These are phyloP conservation scores for Austrofundulus limnaeus DNA, from an alignment of 2,113 vertebrate genomes.

Conservation along the genomic window DNA sequence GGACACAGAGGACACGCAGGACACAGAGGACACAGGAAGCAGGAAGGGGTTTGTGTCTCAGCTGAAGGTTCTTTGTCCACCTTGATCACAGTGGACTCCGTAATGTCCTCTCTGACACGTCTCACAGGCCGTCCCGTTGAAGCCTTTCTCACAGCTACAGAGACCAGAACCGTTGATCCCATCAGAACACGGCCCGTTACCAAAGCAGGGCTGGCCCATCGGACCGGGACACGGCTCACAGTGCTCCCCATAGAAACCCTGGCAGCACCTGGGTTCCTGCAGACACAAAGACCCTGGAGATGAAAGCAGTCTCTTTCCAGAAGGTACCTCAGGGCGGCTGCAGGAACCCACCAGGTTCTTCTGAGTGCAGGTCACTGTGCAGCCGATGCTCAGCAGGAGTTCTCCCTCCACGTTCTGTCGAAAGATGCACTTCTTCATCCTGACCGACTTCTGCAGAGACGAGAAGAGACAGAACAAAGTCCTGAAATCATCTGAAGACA, in stretches of 20 bases:
- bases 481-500: no score
- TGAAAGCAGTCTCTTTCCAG: neutral
- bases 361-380: slow-evolving; percentile 76
- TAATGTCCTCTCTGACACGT: slow-evolving; percentile 81
- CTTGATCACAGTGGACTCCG: slow-evolving; percentile 88
- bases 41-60: neutral
- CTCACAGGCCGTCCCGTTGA: slow-evolving; percentile 87
- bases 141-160: slow-evolving; percentile 82
- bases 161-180: slow-evolving; percentile 82
- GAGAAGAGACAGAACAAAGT: no score
- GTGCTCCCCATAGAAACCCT: slow-evolving; percentile 85
- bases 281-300: neutral
- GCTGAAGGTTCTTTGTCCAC: slow-evolving; percentile 41
- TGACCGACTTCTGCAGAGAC: slow-evolving; percentile 55
- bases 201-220: slow-evolving; percentile 75
- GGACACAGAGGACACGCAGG: no score
- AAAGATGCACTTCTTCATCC: slow-evolving; percentile 72
- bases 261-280: slow-evolving; percentile 85
- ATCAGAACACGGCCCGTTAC: slow-evolving; percentile 85
- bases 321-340: neutral
- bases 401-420: slow-evolving; percentile 57
- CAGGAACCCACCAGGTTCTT: slow-evolving; percentile 73
- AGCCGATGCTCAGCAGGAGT: slow-evolving; percentile 75
- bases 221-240: slow-evolving; percentile 88
- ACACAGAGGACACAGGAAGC: no score